Base-by-base conservation (phyloP, 2,888 invertebrate species). In the Heliconius aoede region DNA sequence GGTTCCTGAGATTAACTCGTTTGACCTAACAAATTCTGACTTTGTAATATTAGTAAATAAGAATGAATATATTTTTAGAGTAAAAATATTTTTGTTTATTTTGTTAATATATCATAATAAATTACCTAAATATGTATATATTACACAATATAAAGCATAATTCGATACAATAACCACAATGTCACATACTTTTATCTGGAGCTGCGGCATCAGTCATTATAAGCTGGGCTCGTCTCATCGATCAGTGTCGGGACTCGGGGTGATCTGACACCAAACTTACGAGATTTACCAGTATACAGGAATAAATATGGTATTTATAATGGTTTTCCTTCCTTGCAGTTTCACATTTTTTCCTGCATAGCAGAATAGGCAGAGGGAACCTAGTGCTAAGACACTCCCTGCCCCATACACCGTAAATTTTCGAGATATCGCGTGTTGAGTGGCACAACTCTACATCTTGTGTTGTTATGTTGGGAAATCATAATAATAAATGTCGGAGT, bases 241-340 rank as follows among this genome's bases (percentile, higher is more conserved):
- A 68, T 68, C 68, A 51, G 51, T 68, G 68, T 68, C 68, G 21
- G 15, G 30, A 5, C 28, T 68, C 30, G 26, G 15, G 51, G 9
- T 28, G 21, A 24, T 32, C 28, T 30, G 68, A 68, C 68, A 68
- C 68, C 21, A 30, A 68, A 51, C 51, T 65, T n/a, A 30, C 51
- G 30, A 51, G 68, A 68, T 68, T 51, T 68, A 68, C 51, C 46
- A 68, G 30, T 28, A 51, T 30, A 51, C 26, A 7, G 7, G 26
- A 26, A 13, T 26, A 60, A 15, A 60, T 26, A 26, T 60, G 24
- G 5, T 60, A 26, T 26, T 26, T 3, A 21, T 51, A 9, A 1
- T n/a, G 21, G 8, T 51, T 51, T 46, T n/a, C n/a, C 21, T 51
- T 40, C 18, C 5, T 15, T 51, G 46, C 21, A 21, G 21, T 21